Conservation (phyloP, 1,140 invertebrate species). For the Oncopodura yosiiana region DNA sequence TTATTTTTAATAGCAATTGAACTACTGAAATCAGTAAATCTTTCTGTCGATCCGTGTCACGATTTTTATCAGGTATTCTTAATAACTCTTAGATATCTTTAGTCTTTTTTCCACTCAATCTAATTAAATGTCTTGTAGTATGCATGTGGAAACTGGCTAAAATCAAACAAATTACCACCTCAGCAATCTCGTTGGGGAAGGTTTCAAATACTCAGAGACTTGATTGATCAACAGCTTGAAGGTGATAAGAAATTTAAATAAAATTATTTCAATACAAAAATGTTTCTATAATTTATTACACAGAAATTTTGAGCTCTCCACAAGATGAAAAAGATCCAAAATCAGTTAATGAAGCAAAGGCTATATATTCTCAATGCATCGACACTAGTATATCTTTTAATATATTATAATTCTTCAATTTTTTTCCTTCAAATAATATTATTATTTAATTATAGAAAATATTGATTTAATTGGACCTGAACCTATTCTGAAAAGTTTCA, state of each 20-base stretch:
- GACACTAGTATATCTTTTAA: conserved; percentile 51
- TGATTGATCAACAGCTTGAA: conserved; percentile 27
- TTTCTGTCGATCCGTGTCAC: conserved; percentile 46
- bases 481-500: conserved; percentile 2
- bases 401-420: not conserved
- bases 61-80: conserved; percentile 45
- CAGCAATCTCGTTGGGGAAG: conserved; percentile 22
- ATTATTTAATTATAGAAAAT: not conserved
- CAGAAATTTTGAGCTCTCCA: conserved; percentile 38
- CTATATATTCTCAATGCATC: conserved; percentile 74
- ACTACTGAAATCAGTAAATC: conserved; percentile 40
- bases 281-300: conserved; percentile 9
- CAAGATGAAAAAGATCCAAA: conserved; percentile 34
- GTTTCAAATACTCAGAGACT: conserved; percentile 28
- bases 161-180: conserved; percentile 65
- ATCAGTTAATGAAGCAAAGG: conserved; percentile 53
- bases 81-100: conserved; percentile 27
- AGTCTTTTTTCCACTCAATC: not conserved
- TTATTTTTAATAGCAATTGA: conserved; percentile 34
- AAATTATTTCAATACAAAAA: not conserved
- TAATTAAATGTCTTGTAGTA: conserved; percentile 66
- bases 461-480: conserved; percentile 12
- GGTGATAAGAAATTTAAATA: conserved; percentile 9
- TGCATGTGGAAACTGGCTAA: conserved; percentile 78
- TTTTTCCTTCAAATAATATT: not conserved